Conservation (phyloP, 2,797 vertebrate genomes). For the Muraenolepis orangiensis region DNA sequence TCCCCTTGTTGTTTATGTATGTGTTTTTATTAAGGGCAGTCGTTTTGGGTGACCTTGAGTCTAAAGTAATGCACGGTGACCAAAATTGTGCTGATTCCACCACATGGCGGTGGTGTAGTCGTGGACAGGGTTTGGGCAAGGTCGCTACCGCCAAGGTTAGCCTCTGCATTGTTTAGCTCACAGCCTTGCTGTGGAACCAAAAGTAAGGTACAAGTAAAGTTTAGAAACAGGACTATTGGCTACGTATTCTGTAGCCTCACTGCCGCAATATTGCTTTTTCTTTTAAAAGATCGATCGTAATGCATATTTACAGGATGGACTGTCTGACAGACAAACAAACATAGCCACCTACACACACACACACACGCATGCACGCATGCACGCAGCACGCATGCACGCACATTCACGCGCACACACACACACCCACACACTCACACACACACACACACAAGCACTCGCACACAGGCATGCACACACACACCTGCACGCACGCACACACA, state of each 20-base stretch:
- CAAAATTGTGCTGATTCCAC: slow-evolving; percentile 52
- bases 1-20: slow-evolving; percentile 11
- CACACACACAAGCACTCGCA: neutral
- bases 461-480: neutral
- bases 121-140: slow-evolving; percentile 41
- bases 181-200: neutral
- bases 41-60: slow-evolving; percentile 39
- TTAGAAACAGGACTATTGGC: slow-evolving; percentile 16
- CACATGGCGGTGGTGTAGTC: slow-evolving; percentile 23
- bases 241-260: neutral
- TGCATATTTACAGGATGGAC: neutral
- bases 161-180: slow-evolving; percentile 29
- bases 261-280: too few species aligned
- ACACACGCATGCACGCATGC: too few species aligned
- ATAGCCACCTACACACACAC: too few species aligned
- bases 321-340: too few species aligned
- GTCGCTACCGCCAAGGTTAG: slow-evolving; percentile 35
- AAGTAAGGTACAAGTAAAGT: slow-evolving; percentile 21
- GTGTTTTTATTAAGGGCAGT: slow-evolving; percentile 21
- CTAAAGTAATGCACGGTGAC: slow-evolving; percentile 20
- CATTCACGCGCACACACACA: too few species aligned
- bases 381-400: too few species aligned
- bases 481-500: neutral
- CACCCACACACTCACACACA: neutral
- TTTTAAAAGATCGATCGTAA: neutral